phyloP scores from a whole-genome alignment of 2,113 vertebrate species.

The Phoxinus phoxinus region DNA sequence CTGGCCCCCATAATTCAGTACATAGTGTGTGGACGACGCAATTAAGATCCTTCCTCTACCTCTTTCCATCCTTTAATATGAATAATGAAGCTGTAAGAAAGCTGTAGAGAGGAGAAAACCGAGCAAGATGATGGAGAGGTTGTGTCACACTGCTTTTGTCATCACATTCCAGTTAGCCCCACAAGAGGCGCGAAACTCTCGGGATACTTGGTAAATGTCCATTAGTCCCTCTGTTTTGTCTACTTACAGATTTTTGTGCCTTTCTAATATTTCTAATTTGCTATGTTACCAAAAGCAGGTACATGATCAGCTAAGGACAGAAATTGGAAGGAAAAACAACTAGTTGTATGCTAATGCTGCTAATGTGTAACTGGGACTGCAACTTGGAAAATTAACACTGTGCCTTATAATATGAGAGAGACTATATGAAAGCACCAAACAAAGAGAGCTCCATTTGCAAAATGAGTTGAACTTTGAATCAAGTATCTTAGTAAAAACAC shows the following conservation, averaged over 20 bases:
- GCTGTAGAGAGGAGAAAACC: slow-evolving; percentile 42
- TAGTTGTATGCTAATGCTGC: not conserved
- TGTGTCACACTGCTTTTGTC: not conserved
- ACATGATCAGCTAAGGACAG: not conserved
- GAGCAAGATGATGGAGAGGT: slow-evolving; percentile 18
- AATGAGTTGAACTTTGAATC: not conserved
- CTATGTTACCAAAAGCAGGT: not conserved
- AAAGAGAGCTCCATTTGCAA: not conserved
- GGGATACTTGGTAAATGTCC: not conserved
- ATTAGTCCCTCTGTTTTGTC: not conserved
- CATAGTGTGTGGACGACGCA: slow-evolving; percentile 22
- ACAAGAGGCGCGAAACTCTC: not conserved
- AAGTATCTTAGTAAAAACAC: not conserved
- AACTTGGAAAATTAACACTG: not conserved
- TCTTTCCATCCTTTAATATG: slow-evolving; percentile 25
- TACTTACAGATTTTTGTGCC: not conserved
- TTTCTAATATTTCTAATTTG: not conserved
- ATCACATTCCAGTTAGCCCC: slow-evolving; percentile 29
- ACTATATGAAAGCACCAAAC: not conserved
- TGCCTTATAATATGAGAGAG: not conserved
- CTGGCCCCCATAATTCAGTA: not conserved
- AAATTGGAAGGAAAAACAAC: not conserved
- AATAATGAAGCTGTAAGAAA: slow-evolving; percentile 49
- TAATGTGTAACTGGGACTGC: not conserved
- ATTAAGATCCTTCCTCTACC: slow-evolving; percentile 45